These are phyloP conservation scores for Parapsyche elsis DNA, from an alignment of 1,140 invertebrate species.

Conservation along the genomic window DNA sequence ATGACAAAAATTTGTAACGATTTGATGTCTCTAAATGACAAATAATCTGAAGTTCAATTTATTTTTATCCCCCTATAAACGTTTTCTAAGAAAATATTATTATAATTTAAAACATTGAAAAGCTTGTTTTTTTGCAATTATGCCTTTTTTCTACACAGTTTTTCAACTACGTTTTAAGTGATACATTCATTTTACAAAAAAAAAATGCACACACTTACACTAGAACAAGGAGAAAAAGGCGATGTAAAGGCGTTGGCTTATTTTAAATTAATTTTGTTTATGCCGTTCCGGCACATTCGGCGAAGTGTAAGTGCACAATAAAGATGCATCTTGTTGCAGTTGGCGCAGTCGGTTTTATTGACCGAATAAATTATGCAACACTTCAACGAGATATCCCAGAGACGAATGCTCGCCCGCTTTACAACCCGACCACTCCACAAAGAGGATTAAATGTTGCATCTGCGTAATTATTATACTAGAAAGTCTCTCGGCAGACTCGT, in stretches of 20 bases:
- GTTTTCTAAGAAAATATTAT: too few species aligned
- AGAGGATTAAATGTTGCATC: neutral
- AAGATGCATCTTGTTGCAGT: conserved; percentile 23
- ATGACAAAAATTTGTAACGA: too few species aligned
- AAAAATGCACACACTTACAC: too few species aligned
- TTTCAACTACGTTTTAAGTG: neutral
- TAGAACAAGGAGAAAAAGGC: too few species aligned
- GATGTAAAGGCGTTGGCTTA: neutral
- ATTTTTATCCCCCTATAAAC: too few species aligned
- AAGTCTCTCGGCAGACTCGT: too few species aligned
- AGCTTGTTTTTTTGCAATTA: too few species aligned
- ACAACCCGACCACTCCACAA: neutral
- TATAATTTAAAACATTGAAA: too few species aligned
- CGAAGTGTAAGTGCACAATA: conserved; percentile 13
- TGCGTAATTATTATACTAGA: neutral
- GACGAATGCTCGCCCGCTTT: neutral
- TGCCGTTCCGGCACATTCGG: neutral
- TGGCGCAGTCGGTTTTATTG: conserved; percentile 50
- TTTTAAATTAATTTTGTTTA: neutral
- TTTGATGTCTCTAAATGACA: too few species aligned
- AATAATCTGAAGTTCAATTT: too few species aligned
- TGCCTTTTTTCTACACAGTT: neutral
- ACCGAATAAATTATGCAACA: conserved; percentile 49
- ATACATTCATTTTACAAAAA: too few species aligned
- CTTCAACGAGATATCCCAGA: conserved; percentile 14